Percentiles rank a stretch among this genome's conserved stretches.
phyloP scores from a whole-genome alignment of 2,888 invertebrate species.

The Xanthostigma xanthostigma region DNA sequence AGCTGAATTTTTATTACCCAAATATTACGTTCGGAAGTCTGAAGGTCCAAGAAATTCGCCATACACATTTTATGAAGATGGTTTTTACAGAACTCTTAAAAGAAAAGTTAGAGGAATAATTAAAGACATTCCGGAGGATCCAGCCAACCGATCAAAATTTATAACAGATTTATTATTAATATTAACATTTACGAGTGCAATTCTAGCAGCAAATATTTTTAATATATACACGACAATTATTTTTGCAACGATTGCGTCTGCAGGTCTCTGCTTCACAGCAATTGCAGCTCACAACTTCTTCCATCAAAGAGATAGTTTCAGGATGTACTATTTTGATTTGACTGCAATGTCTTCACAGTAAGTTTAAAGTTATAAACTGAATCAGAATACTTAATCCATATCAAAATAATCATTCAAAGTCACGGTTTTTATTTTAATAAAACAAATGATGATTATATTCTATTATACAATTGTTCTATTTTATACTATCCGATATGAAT shows the following conservation, averaged over 20 bases:
- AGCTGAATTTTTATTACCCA: slow-evolving; percentile 42
- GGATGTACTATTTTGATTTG: slow-evolving; percentile 65
- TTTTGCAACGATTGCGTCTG: slow-evolving; percentile 35
- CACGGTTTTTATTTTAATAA: too few relatives aligned
- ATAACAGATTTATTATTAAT: slow-evolving; percentile 28
- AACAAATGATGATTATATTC: too few relatives aligned
- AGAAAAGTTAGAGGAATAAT: slow-evolving; percentile 36
- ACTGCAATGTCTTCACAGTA: slow-evolving; percentile 48
- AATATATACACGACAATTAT: slow-evolving; percentile 25
- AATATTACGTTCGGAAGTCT: slow-evolving; percentile 51
- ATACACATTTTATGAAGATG: slow-evolving; percentile 55
- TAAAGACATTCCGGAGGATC: slow-evolving; percentile 33
- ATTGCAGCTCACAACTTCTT: slow-evolving; percentile 62
- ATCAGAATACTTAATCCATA: not conserved
- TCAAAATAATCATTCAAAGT: not conserved
- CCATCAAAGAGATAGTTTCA: slow-evolving; percentile 58
- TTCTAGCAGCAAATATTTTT: slow-evolving; percentile 24
- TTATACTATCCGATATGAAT: too few relatives aligned
- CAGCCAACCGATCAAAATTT: slow-evolving; percentile 23
- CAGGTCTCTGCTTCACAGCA: slow-evolving; percentile 40
- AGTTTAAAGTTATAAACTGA: slow-evolving; percentile 10
- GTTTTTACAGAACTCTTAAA: slow-evolving; percentile 60
- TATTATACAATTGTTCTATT: too few relatives aligned
- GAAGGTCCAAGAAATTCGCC: slow-evolving; percentile 48
- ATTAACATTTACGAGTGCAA: slow-evolving; percentile 23